Conservation (phyloP, 2,113 vertebrate genomes). For the Zosterops borbonicus region DNA sequence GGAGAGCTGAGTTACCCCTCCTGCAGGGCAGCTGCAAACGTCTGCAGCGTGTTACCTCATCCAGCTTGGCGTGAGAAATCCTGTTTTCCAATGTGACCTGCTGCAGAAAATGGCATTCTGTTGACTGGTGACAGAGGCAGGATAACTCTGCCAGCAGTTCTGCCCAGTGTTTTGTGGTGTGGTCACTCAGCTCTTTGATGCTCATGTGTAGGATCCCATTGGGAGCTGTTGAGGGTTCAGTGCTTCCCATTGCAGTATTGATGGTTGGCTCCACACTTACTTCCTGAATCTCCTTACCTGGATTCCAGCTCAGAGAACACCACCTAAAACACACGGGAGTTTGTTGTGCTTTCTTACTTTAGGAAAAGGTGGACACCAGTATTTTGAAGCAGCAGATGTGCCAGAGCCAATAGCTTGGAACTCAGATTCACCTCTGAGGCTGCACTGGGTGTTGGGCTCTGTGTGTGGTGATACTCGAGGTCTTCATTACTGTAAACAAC, state of each 20-base stretch:
- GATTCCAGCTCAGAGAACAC: neutral
- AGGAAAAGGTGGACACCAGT: neutral
- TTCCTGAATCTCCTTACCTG: neutral
- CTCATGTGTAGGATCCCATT: neutral
- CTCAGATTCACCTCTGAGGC: rapidly evolving
- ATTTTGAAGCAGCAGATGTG: neutral
- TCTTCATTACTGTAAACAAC: neutral
- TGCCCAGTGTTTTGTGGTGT: neutral
- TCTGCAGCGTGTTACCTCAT: neutral
- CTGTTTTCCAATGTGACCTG: neutral
- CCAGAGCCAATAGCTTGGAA: neutral
- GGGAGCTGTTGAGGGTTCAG: neutral
- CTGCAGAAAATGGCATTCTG: neutral
- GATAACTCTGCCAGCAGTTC: neutral
- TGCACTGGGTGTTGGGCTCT: rapidly evolving
- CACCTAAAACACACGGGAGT: neutral
- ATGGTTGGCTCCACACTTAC: neutral
- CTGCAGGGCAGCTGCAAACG: neutral
- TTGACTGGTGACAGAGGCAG: neutral
- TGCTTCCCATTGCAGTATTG: rapidly evolving
- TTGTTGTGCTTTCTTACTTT: neutral
- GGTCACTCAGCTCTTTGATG: neutral
- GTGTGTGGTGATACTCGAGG: neutral
- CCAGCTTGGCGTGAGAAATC: neutral
- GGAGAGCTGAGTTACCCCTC: neutral